phyloP scores from a whole-genome alignment of 2,888 invertebrate genomes.

The Cantharis rustica region DNA sequence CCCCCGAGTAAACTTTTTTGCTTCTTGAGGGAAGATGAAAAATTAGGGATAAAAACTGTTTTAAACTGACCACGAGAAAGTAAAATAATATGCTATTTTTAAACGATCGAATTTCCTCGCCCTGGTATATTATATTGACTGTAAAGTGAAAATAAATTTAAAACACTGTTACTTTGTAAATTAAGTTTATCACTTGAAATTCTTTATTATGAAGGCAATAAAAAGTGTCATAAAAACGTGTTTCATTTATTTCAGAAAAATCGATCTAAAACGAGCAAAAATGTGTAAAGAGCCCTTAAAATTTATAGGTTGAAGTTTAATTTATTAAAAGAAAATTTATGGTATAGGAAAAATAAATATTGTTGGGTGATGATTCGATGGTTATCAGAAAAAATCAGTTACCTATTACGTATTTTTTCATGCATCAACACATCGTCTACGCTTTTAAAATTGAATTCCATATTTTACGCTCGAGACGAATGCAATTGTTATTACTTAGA shows the following conservation, averaged over 20 bases:
- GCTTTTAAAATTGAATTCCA: conserved; percentile 28
- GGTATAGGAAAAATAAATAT: not conserved
- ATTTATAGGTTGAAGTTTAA: not conserved
- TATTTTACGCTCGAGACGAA: conserved; percentile 30
- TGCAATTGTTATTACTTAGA: conserved; percentile 28
- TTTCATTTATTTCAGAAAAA: not conserved
- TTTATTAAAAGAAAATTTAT: not conserved
- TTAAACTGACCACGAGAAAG: too few species aligned
- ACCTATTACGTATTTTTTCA: conserved; percentile 12
- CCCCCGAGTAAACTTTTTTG: too few species aligned
- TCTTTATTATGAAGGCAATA: not conserved
- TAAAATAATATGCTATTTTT: too few species aligned
- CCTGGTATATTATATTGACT: not conserved
- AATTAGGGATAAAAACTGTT: too few species aligned
- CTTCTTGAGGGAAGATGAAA: too few species aligned
- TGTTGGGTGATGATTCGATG: not conserved
- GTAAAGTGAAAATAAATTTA: not conserved
- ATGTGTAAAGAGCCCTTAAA: not conserved
- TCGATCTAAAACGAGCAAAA: not conserved
- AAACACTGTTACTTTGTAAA: not conserved
- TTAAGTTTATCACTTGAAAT: not conserved
- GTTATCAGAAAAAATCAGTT: not conserved
- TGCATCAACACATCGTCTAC: conserved; percentile 15
- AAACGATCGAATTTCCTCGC: too few species aligned
- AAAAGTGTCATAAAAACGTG: not conserved